phyloP scores from a whole-genome alignment of 1,140 invertebrate genomes.

The Lepidotrigona ventralis region DNA sequence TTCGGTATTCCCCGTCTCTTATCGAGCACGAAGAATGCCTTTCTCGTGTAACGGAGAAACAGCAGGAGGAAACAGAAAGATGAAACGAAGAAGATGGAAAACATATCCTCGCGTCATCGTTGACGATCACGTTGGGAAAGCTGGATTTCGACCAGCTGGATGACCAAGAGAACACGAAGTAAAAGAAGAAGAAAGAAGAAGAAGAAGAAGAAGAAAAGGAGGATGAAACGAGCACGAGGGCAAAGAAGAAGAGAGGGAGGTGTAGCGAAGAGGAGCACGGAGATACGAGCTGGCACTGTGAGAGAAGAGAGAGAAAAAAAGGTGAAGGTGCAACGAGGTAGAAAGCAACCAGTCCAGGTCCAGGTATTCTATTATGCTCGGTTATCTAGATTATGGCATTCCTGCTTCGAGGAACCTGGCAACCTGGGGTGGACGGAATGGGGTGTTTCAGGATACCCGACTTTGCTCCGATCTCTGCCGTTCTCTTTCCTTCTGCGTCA shows the following conservation, averaged over 20 bases:
- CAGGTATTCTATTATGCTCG: slow-evolving; percentile 77
- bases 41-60: neutral
- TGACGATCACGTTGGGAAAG: slow-evolving; percentile 54
- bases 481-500: slow-evolving; percentile 32
- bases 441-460: slow-evolving; percentile 57
- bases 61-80: slow-evolving; percentile 3
- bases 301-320: slow-evolving; percentile 65
- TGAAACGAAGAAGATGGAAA: too few relatives aligned
- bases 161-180: slow-evolving; percentile 16
- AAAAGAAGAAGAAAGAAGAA: neutral
- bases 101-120: neutral
- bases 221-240: neutral
- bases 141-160: slow-evolving; percentile 1
- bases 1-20: slow-evolving; percentile 49
- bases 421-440: slow-evolving; percentile 59
- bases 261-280: slow-evolving; percentile 34
- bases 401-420: slow-evolving; percentile 72
- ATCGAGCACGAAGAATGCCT: slow-evolving; percentile 45
- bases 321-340: slow-evolving; percentile 74
- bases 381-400: slow-evolving; percentile 79
- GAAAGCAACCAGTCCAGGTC: slow-evolving; percentile 72
- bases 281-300: slow-evolving; percentile 46
- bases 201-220: neutral
- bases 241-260: neutral
- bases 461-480: slow-evolving; percentile 24